phyloP scores from a whole-genome alignment of 2,113 vertebrate species.

The Aplodontia rufa region DNA sequence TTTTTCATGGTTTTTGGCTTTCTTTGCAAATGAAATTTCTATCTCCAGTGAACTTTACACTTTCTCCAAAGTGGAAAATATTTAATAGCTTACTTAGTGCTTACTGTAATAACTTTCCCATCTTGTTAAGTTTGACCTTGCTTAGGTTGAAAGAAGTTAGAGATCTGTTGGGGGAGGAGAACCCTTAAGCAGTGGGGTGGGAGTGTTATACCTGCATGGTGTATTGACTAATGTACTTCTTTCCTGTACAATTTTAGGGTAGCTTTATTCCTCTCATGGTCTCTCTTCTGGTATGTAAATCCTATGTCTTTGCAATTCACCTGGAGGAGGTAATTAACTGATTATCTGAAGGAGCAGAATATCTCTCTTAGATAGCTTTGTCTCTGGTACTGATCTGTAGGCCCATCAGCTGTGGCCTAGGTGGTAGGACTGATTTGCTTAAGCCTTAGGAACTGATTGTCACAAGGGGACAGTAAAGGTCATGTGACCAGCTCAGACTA shows the following conservation, averaged over 20 bases:
- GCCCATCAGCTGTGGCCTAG: background rate
- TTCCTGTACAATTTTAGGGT: background rate
- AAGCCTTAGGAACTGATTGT: background rate
- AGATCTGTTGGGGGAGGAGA: background rate
- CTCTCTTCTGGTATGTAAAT: background rate
- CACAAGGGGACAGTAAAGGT: background rate
- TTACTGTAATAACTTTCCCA: slow-evolving; percentile 15
- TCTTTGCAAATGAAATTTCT: slow-evolving; percentile 47
- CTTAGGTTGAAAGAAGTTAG: background rate
- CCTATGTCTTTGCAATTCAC: background rate
- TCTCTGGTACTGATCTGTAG: background rate
- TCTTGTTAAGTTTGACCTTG: background rate
- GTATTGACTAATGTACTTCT: background rate
- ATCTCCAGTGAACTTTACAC: background rate
- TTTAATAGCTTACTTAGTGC: slow-evolving; percentile 32
- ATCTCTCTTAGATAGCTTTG: background rate
- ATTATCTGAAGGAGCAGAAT: background rate
- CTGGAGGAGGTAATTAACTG: background rate
- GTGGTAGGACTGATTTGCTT: background rate
- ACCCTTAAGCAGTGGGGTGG: background rate
- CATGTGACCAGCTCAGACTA: background rate
- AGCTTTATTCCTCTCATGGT: background rate
- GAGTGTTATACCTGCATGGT: background rate
- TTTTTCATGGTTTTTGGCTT: slow-evolving; percentile 20
- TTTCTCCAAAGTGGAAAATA: slow-evolving; percentile 19